These are phyloP conservation scores for Euzophera pinguis DNA, from an alignment of 2,888 invertebrate genomes.

Conservation along the genomic window DNA sequence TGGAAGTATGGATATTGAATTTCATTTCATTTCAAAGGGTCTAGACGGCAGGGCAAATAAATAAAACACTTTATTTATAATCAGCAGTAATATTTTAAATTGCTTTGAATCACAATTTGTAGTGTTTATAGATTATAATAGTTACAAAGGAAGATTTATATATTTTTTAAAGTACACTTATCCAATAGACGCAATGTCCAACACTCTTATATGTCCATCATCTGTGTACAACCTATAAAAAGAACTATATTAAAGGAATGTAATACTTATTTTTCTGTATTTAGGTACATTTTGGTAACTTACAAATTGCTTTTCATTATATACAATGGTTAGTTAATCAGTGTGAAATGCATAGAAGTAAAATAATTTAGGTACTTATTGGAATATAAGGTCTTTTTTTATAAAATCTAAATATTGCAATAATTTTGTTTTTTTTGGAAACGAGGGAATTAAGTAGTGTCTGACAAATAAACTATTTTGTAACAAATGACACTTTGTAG, in stretches of 20 bases:
- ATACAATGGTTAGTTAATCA: conserved; percentile 2
- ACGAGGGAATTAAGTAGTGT: neutral
- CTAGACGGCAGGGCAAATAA: conserved; percentile 16
- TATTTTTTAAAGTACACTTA: conserved; percentile 67
- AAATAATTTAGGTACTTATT: no score
- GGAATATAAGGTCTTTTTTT: no score
- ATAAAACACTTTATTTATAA: conserved; percentile 61
- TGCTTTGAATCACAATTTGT: conserved; percentile 79
- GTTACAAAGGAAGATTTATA: conserved; percentile 75
- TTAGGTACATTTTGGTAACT: conserved; percentile 21
- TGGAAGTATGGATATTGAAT: no score
- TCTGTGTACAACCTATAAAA: conserved; percentile 18
- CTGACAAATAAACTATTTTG: no score
- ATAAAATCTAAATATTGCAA: no score
- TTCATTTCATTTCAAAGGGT: no score
- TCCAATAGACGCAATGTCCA: conserved; percentile 39
- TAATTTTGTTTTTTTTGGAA: no score
- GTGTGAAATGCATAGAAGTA: neutral
- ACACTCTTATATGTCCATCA: conserved; percentile 45
- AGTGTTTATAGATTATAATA: conserved; percentile 78
- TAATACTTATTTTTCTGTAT: conserved; percentile 17
- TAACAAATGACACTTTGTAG: no score
- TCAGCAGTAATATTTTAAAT: conserved; percentile 80
- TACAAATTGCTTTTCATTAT: conserved; percentile 23
- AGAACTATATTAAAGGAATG: conserved; percentile 21